Base-by-base conservation (phyloP, 2,113 vertebrate species). In the Alethe castanea region DNA sequence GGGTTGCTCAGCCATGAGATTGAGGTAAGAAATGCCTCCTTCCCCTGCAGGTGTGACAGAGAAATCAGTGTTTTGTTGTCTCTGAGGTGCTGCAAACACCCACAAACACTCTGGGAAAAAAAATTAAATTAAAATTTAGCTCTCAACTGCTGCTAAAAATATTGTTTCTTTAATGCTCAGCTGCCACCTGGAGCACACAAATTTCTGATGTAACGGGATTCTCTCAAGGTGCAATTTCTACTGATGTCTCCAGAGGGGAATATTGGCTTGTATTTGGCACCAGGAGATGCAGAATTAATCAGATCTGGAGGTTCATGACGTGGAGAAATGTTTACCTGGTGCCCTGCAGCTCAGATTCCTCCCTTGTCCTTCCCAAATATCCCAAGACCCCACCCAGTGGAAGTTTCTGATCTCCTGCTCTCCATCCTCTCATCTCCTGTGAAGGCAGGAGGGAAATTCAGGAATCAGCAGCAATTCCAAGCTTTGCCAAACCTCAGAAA, bases 231-330 rank as follows among this genome's bases (percentile, higher is more conserved):
- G 69, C 45, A 86, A 7, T 91, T 84, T 80, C 77, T 81, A 6
- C 28, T 40, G 65, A 31, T 50, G 78, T 84, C 81, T 93, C 88
- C 88, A 88, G 78, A 94, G 73, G 70, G 81, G 60, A 94, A 89
- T 66, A 26, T 42, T 33, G 70, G 74, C 48, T 33, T 9, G 16
- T 31, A 3, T 33, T 62, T 79, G 53, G 60, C 50, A 60, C 25
- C 45, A 33, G 14, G 19, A 69, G 72, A 44, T 2, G 59, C 33
- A 64, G 74, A 54, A 66, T 9, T 18, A 19, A 47, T 22, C 12
- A 26, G 53, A 45, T 9, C 17, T 11, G 2, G 85, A 60, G 31
- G 28, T 65, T n/a, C 28, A 1, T 1, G 6, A 64, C 0, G 5
- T 18, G 26, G 4, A 40, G 33, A 31, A 36, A 54, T 4, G 13